Evolutionary conservation across 2,888 invertebrate genomes (phyloP), one percentile per base, ranked within the genome.

Genomic region (Lithophane leautieri): DNA sequence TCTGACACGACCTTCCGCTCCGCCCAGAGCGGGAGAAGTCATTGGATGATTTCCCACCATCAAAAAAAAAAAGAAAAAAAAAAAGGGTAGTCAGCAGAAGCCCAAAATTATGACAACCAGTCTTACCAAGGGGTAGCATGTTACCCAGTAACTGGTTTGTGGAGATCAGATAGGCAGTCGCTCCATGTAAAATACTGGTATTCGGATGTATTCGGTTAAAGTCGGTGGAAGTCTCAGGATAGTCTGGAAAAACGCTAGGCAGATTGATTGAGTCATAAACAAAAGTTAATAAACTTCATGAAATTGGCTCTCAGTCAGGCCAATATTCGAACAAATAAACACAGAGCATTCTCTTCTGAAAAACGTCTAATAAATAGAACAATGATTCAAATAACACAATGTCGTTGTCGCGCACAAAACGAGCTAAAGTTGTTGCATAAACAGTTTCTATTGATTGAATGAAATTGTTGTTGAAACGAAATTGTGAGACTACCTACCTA

Each of bases 311-410:
- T 6, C 34, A 76, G 7, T 14, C 2, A 25, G 6, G 9, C 25
- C 52, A 71, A 62, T 67, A 70, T 67, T 25, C 56, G 16, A 62
- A 54, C 34, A 61, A n/a, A 47, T 56, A n/a, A 52, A 73, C 44
- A 79, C 25, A 50, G 25, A 12, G 42, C 28, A 70, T 40, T 60
- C 14, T 60, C 68, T 40, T 40, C 34, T 66, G 28, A 8, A 70
- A 66, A 42, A 54, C 61, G 4, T 52, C 40, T 16, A 78, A 72
- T 74, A 68, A 61, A 65, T 52, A 14, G 14, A 52, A 70, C 63
- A 78, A 82, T 69, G 58, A 62, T 61, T 70, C 19, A 8, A 70
- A 73, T 73, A 77, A 73, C 40, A 73, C 65, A 54, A 22, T 22
- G 70, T 63, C 28, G 44, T 50, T 50, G 56, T 40, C 14, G 67